Evolutionary conservation across 2,113 vertebrate species (phyloP).

Genomic region (Plecturocebus donacophilus): DNA sequence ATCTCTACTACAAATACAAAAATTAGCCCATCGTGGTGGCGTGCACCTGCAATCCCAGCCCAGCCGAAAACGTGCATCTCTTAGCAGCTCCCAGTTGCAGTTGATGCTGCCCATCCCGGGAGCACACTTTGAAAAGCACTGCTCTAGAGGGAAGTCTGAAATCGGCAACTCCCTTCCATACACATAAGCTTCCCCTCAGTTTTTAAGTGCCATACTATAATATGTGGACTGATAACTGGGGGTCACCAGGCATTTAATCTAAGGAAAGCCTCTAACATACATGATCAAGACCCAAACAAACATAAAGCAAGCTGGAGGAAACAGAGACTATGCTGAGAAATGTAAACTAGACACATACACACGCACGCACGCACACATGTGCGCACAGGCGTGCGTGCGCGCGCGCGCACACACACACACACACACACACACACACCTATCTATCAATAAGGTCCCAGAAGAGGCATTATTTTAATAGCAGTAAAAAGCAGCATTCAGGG

Average conservation of each 20-base stretch:
- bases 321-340: background rate
- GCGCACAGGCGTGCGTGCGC: too few relatives aligned
- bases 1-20: too few relatives aligned
- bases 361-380: too few relatives aligned
- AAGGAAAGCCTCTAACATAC: slow-evolving; percentile 17
- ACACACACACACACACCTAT: too few relatives aligned
- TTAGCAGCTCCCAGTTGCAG: background rate
- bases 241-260: background rate
- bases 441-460: background rate
- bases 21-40: too few relatives aligned
- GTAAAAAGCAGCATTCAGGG: slow-evolving; percentile 26
- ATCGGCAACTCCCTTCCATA: background rate
- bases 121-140: background rate
- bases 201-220: background rate
- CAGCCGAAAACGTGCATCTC: background rate
- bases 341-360: background rate
- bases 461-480: slow-evolving; percentile 40
- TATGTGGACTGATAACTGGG: background rate
- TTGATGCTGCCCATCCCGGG: background rate
- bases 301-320: background rate
- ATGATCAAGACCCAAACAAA: background rate
- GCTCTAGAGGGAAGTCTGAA: background rate
- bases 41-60: too few relatives aligned
- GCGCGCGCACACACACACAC: too few relatives aligned
- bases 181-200: background rate